Evolutionary conservation across 1,140 invertebrate genomes (phyloP), one percentile per base, ranked within the genome.

Genomic region (Cyclina sinensis): DNA sequence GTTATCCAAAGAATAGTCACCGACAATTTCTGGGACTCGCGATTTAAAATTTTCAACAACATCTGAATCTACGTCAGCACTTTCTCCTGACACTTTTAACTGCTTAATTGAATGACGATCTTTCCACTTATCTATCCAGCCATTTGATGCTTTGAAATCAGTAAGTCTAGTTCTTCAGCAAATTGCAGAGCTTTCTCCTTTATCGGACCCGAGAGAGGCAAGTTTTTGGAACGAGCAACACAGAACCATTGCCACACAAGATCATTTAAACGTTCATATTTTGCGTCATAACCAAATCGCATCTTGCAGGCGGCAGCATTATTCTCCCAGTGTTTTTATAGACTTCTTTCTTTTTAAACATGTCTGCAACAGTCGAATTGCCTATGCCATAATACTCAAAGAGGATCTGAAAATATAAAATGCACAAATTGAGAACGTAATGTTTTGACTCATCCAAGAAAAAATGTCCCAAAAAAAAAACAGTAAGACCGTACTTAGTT

Each of bases 91-190:
- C 0, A 91, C 65, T 46, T 78, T 82, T 35, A 86, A 78, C 27
- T 76, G 51, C 32, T 62, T 78, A 18, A 91, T 86, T 51, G 87
- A 88, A 82, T 94, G 91, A 12, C 92, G 86, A n/a, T 84, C 80
- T 62, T 91, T 91, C 76, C 92, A 95, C 14, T 90, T 88, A 24
- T 92, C 91, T 70, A 94, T 85, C 94, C 93, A 95, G 0, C 93
- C 94, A 89, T 92, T 93, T 21, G 92, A 94, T 43, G 93, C 92
- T 35, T 94, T 94, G 76, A 95, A 95, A 46, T 95, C 92, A 51
- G 27, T 80, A 39, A 90, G 74, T 11, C 87, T 3, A 95, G 83
- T 68, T 91, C 90, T 39, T 92, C 81, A 35, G 90, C 90, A 65
- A 91, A 89, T 7, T 65, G 37, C 0, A 54, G 14, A 21, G 89